These are phyloP conservation scores for Thalpophila matura DNA, from an alignment of 2,888 invertebrate genomes.

Conservation along the genomic window DNA sequence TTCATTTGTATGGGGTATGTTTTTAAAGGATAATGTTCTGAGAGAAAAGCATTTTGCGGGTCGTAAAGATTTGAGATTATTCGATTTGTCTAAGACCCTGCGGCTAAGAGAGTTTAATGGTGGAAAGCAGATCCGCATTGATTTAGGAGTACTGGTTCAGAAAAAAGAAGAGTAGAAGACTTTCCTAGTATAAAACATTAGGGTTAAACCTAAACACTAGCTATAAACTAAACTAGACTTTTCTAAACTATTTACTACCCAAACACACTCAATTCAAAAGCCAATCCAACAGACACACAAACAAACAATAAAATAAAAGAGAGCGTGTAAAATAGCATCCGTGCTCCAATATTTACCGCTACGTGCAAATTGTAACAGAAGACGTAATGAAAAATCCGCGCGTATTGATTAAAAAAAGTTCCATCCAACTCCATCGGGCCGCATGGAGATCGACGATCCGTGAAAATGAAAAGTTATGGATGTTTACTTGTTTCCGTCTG, in stretches of 20 bases:
- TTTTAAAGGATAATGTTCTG: constrained; percentile 21
- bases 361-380: constrained; percentile 30
- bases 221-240: no score
- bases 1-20: constrained; percentile 17
- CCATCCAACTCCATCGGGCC: constrained; percentile 16
- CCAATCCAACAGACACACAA: neutral
- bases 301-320: constrained; percentile 1
- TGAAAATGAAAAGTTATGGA: constrained; percentile 58
- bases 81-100: neutral
- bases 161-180: no score
- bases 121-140: no score
- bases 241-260: neutral
- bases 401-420: constrained; percentile 55
- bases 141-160: no score
- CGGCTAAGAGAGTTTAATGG: no score
- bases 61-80: neutral
- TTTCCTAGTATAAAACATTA: no score
- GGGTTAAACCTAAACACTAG: no score
- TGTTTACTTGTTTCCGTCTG: constrained; percentile 27
- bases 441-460: constrained; percentile 10
- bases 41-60: neutral
- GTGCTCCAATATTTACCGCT: constrained; percentile 29
- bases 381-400: constrained; percentile 47
- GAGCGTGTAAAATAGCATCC: constrained; percentile 9
- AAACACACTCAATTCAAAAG: constrained; percentile 5